A percentile compares a stretch with the other conserved stretches of the same genome.
phyloP scores from a whole-genome alignment of 92 coral and sea anemone species.

The Porites cylindrica region DNA sequence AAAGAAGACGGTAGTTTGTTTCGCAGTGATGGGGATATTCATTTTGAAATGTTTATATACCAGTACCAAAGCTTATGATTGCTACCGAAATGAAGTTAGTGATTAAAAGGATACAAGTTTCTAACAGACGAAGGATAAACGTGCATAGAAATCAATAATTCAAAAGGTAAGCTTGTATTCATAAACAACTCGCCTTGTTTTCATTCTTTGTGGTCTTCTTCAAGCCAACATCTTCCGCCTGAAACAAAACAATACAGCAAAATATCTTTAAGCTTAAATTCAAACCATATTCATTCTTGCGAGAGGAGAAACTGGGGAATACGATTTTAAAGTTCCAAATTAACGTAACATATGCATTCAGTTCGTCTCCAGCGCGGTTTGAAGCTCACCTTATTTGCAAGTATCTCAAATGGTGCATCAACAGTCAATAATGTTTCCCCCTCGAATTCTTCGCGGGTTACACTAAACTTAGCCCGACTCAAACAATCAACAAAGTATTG shows the following conservation, averaged over 20 bases:
- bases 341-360: no score
- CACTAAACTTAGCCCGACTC: constrained; percentile 56
- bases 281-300: neutral
- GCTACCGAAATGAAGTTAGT: no score
- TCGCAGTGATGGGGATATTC: no score
- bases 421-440: constrained; percentile 75
- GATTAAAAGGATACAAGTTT: neutral
- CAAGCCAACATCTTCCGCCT: constrained; percentile 90
- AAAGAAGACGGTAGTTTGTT: no score
- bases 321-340: no score
- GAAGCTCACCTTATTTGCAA: constrained; percentile 73
- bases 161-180: neutral
- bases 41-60: no score
- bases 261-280: neutral
- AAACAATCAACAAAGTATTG: constrained; percentile 83
- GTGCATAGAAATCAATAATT: neutral
- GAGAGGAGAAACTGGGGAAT: no score
- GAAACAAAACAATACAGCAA: neutral
- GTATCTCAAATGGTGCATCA: constrained; percentile 74
- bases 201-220: constrained; percentile 66
- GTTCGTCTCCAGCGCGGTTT: no score
- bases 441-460: constrained; percentile 70
- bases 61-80: no score
- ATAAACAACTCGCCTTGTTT: constrained; percentile 42
- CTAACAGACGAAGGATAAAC: neutral